Base-by-base conservation (phyloP, 2,888 invertebrate genomes). In the Prenolepis imparis region DNA sequence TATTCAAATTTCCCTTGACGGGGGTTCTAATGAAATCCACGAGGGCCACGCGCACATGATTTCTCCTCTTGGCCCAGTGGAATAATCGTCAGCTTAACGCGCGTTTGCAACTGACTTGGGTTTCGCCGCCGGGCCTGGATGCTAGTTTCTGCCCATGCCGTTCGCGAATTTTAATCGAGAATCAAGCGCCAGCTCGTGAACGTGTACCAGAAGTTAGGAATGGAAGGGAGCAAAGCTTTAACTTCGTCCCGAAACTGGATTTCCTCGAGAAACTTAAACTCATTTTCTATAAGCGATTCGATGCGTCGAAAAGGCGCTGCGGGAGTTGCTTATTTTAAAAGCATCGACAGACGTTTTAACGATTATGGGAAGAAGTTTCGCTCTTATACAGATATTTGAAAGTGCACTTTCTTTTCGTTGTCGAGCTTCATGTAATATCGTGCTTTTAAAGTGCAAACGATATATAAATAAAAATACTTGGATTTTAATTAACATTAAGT, bases 111-210 rank as follows among this genome's bases (percentile, higher is more conserved):
- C 81, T 24, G 81, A 88, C 87, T 90, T 84, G 86, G 84, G 84
- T 83, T 89, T 86, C 63, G 41, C 75, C 52, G 36, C 63, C 77
- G 28, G 48, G 63, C 59, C 55, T 84, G 83, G 74, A 80, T 48
- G 80, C 84, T 82, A 72, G 74, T 68, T 74, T 64, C 78, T 74
- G 48, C 63, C 21, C 9, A 39, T 48, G 55, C 66, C 55, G 59
- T 28, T 66, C 72, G 70, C 89, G 85, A 85, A 90, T 90, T 89
- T 89, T 90, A 89, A 89, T 89, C 82, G 88, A 55, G 77, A 67
- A 84, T 48, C 84, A n/a, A 52, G 63, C 75, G 57, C 28, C 18
- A 52, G 68, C 66, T 82, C 36, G 39, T n/a, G n/a, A 67, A 80
- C 78, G 57, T 32, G 66, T 55, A 59, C 41, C 32, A 57, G 32